Evolutionary conservation across 1,140 invertebrate species (phyloP).

Genomic region (silkworm (Bombyx mori)): ASM3026992v2 NC_085110.1:9676501-9677000

Average conservation of each 20-base stretch:
- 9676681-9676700: slow-evolving; percentile 37
- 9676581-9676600: slow-evolving; percentile 50
- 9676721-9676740: slow-evolving; percentile 28
- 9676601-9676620: slow-evolving; percentile 37
- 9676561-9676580: slow-evolving; percentile 30
- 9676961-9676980: too few relatives aligned
- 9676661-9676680: slow-evolving; percentile 24
- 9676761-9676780: too few relatives aligned
- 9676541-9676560: slow-evolving; percentile 25
- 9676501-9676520: slow-evolving; percentile 40
- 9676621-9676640: slow-evolving; percentile 45
- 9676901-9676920: slow-evolving; percentile 7
- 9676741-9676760: neutral
- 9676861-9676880: slow-evolving; percentile 41
- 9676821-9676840: slow-evolving; percentile 48
- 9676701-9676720: slow-evolving; percentile 39
- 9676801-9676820: slow-evolving; percentile 43
- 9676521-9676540: slow-evolving; percentile 29
- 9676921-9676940: neutral
- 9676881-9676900: slow-evolving; percentile 46
- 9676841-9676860: slow-evolving; percentile 37
- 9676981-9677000: too few relatives aligned
- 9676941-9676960: too few relatives aligned
- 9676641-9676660: slow-evolving; percentile 35
- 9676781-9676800: slow-evolving; percentile 35